phyloP scores from a whole-genome alignment of 2,888 invertebrate species.

The Ophioninae sp. region DNA sequence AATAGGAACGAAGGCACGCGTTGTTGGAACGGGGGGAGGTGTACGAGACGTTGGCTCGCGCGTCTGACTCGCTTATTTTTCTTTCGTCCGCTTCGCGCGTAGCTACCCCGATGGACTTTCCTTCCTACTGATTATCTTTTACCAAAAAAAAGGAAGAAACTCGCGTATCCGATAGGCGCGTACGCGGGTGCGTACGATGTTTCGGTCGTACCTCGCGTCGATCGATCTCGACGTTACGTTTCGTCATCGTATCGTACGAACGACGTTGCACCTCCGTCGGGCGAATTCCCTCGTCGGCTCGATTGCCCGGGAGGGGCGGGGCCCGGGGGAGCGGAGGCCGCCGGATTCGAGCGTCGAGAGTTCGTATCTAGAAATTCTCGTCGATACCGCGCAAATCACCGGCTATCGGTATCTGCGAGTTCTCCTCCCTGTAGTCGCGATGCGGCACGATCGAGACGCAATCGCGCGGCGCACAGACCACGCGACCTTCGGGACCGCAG shows the following conservation, averaged over 20 bases:
- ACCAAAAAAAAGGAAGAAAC: not conserved
- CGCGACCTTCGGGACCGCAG: conserved; percentile 83
- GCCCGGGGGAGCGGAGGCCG: not conserved
- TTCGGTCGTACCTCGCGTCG: not conserved
- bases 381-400: conserved; percentile 75
- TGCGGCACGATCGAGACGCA: conserved; percentile 75
- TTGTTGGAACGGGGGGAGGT: conserved; percentile 62
- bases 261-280: conserved; percentile 20
- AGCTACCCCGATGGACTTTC: conserved; percentile 7
- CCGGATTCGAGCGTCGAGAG: not conserved
- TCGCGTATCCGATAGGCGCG: conserved; percentile 23
- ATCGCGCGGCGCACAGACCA: conserved; percentile 77
- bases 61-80: conserved; percentile 4
- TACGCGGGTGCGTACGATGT: not conserved
- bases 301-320: conserved; percentile 43
- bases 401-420: conserved; percentile 70
- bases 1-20: conserved; percentile 64
- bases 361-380: conserved; percentile 72
- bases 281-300: conserved; percentile 46
- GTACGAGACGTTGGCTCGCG: conserved; percentile 17
- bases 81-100: not conserved
- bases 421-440: conserved; percentile 58
- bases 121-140: not conserved
- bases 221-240: conserved; percentile 23
- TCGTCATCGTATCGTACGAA: conserved; percentile 23